Conservation (phyloP, 2,888 invertebrate genomes). For the Quadroppia sp. region DNA sequence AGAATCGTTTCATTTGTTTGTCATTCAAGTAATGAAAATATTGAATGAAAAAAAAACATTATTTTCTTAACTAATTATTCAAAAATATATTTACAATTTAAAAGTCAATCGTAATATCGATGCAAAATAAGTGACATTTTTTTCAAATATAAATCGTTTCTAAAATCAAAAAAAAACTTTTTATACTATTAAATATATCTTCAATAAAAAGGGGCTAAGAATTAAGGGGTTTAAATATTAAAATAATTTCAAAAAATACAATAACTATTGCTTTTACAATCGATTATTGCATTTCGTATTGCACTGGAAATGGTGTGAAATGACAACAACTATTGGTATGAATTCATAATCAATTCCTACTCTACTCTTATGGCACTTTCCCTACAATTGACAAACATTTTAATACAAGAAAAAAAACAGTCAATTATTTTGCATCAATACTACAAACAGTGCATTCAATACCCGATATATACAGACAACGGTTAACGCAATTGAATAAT, state of each 20-base stretch:
- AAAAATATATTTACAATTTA: conserved; percentile 15
- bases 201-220: not conserved
- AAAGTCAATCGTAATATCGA: conserved; percentile 19
- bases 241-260: not conserved
- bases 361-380: conserved; percentile 13
- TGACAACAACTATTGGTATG: not conserved
- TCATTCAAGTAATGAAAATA: no score
- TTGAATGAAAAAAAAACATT: no score
- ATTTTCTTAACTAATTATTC: not conserved
- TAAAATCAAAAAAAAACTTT: not conserved
- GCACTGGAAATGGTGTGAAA: conserved; percentile 3
- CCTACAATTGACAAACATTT: not conserved
- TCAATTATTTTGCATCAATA: conserved; percentile 26
- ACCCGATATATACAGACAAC: conserved; percentile 14
- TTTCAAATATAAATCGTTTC: not conserved
- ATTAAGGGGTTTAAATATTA: not conserved
- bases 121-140: not conserved
- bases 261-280: conserved; percentile 1
- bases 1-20: not conserved
- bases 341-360: not conserved
- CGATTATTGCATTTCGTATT: conserved; percentile 30
- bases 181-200: not conserved
- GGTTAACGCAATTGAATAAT: not conserved
- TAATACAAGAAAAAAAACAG: not conserved
- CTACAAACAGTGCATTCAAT: conserved; percentile 8